Percentiles rank a stretch among this genome's conserved stretches.
Evolutionary conservation across 2,113 vertebrate genomes (phyloP).

Genomic region (Platysternon megacephalum): DNA sequence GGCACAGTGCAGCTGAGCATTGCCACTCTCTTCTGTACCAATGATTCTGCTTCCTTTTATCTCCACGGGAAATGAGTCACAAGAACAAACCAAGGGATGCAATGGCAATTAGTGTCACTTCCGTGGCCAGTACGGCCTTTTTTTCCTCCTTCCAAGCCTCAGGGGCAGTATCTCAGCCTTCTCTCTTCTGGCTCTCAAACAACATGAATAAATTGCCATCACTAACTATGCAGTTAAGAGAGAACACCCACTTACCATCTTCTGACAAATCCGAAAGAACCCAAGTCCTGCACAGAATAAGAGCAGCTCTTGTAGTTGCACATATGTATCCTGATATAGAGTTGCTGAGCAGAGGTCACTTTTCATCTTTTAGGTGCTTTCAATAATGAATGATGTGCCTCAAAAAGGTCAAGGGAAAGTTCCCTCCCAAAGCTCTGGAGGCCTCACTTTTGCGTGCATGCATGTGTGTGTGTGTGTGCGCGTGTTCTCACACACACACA

Average conservation of each 20-base stretch:
- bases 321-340: background rate
- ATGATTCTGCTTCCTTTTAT: background rate
- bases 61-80: conserved; percentile 8
- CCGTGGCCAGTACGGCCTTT: background rate
- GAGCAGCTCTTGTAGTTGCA: background rate
- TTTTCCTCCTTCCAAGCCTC: no score
- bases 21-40: conserved; percentile 43
- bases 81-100: background rate
- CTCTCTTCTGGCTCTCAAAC: background rate
- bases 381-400: background rate
- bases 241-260: fast-evolving
- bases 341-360: background rate
- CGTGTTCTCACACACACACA: background rate
- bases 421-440: background rate
- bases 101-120: background rate
- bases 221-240: background rate
- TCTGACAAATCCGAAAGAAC: background rate
- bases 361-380: background rate
- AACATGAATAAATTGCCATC: fast-evolving
- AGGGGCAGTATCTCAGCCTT: fast-evolving
- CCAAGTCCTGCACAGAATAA: fast-evolving
- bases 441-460: no score
- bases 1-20: conserved; percentile 15
- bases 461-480: no score
- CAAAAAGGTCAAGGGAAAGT: background rate